Conservation (phyloP, 2,113 vertebrate genomes). For the Panurus biarmicus region DNA sequence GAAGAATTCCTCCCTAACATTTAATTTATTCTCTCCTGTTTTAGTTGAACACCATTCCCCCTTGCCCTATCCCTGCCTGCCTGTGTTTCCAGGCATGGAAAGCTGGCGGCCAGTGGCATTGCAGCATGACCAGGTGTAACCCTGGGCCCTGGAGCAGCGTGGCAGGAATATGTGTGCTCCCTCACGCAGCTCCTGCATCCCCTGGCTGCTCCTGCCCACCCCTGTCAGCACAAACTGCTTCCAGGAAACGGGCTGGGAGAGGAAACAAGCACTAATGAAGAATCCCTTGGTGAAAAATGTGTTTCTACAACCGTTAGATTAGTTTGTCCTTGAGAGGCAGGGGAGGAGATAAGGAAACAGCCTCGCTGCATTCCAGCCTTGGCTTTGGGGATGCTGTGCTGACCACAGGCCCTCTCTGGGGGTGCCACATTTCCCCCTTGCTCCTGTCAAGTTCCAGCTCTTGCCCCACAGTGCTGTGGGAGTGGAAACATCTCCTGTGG, state of each 20-base stretch:
- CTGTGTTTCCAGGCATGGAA: not conserved
- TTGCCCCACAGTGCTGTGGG: not conserved
- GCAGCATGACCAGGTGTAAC: not conserved
- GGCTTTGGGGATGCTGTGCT: not conserved
- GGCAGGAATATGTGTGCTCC: not conserved
- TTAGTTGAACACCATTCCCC: no score
- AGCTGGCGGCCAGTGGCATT: not conserved
- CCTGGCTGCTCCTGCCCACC: not conserved
- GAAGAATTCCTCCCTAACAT: not conserved
- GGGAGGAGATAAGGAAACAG: not conserved
- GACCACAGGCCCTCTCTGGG: not conserved
- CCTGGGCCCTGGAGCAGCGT: rapidly evolving
- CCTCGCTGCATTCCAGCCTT: not conserved
- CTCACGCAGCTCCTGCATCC: not conserved
- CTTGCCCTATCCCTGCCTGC: no score
- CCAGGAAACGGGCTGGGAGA: not conserved
- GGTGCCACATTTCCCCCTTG: not conserved
- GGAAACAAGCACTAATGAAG: not conserved
- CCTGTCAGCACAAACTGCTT: not conserved
- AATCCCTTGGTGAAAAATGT: not conserved
- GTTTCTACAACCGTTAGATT: not conserved
- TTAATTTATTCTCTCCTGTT: not conserved
- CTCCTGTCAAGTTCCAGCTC: rapidly evolving
- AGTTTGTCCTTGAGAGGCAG: not conserved
- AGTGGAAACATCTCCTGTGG: not conserved